A percentile compares a stretch with the other conserved stretches of the same genome.
Conservation (phyloP, 2,113 vertebrate species). For the Hypanus sabinus region DNA sequence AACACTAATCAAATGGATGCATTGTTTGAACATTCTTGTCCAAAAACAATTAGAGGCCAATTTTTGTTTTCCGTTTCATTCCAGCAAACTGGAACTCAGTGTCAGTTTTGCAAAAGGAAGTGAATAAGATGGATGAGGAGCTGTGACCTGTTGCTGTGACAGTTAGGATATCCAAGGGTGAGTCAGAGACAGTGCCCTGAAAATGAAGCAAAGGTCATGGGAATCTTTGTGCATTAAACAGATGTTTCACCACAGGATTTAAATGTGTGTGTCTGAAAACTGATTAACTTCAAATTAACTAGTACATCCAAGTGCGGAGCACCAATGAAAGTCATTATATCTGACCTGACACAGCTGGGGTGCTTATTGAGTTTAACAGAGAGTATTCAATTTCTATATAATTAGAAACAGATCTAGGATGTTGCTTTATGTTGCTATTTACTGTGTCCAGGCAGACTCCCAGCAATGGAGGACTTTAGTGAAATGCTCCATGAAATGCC, state of each 20-base stretch:
- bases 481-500: not conserved
- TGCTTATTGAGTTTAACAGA: not conserved
- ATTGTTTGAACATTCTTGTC: not conserved
- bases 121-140: constrained; percentile 14
- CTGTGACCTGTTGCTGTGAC: not conserved
- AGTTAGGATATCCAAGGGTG: not conserved
- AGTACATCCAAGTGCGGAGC: not conserved
- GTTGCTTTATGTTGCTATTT: not conserved
- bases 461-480: not conserved
- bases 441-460: not conserved
- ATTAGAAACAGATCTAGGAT: not conserved
- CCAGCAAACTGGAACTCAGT: not conserved
- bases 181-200: constrained; percentile 3
- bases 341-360: not conserved
- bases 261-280: not conserved
- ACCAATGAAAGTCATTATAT: not conserved
- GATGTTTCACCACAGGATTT: constrained; percentile 13
- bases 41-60: not conserved
- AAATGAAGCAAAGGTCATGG: constrained; percentile 11
- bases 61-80: not conserved
- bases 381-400: not conserved
- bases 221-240: constrained; percentile 17
- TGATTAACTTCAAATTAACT: not conserved
- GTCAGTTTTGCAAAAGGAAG: not conserved
- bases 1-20: not conserved